These are phyloP conservation scores for Phyllopteryx taeniolatus DNA, from an alignment of 2,113 vertebrate genomes.

Conservation along the genomic window DNA sequence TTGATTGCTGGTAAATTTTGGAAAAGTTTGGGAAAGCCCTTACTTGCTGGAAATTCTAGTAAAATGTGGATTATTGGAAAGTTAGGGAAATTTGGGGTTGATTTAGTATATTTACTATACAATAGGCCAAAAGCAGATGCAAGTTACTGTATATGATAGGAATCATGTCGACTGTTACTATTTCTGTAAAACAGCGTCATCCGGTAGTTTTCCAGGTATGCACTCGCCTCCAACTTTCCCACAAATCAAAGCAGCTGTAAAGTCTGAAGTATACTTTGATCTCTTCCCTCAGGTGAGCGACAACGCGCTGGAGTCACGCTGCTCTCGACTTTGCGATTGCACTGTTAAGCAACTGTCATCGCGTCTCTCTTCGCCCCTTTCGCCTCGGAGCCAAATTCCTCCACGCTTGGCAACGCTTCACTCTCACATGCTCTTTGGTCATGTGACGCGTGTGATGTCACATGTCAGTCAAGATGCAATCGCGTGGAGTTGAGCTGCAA, in stretches of 20 bases:
- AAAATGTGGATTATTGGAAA: too few relatives aligned
- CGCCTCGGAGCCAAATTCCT: constrained; percentile 43
- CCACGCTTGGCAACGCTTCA: constrained; percentile 12
- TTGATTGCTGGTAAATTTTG: too few relatives aligned
- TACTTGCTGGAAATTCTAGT: too few relatives aligned
- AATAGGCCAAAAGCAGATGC: too few relatives aligned
- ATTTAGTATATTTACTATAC: too few relatives aligned
- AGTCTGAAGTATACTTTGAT: neutral
- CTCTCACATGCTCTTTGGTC: constrained; percentile 2
- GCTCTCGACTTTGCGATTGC: neutral
- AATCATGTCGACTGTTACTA: too few relatives aligned
- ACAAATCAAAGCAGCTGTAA: neutral
- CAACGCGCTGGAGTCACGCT: neutral
- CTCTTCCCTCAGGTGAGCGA: neutral
- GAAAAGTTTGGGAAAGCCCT: too few relatives aligned
- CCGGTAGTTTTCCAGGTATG: neutral
- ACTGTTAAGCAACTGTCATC: constrained; percentile 25
- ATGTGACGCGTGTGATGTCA: neutral
- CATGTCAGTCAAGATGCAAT: constrained; percentile 9
- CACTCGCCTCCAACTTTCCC: neutral
- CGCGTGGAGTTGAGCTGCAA: constrained; percentile 6
- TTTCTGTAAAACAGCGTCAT: neutral
- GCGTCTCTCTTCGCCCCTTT: neutral
- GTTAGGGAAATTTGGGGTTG: too few relatives aligned
- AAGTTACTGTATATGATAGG: too few relatives aligned